phyloP scores from a whole-genome alignment of 2,888 invertebrate species.

The Synergus itoensis region DNA sequence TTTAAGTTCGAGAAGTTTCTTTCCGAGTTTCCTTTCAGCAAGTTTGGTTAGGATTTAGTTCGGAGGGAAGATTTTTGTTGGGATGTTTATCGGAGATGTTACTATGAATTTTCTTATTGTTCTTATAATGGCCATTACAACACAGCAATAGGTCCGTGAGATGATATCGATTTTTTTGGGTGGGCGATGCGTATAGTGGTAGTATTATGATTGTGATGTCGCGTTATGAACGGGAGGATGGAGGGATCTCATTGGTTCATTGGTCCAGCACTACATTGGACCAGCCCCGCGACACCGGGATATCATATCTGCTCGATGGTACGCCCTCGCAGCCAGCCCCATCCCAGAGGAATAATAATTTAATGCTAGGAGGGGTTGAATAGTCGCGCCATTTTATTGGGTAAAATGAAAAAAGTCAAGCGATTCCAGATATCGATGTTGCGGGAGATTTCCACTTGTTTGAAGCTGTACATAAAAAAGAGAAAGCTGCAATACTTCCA shows the following conservation, averaged over 20 bases:
- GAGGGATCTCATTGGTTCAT: constrained; percentile 64
- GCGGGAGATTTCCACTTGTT: neutral
- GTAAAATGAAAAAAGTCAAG: constrained; percentile 48
- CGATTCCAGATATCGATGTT: neutral
- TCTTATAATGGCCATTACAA: constrained; percentile 43
- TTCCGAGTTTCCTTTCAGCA: neutral
- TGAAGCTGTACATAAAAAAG: constrained; percentile 41
- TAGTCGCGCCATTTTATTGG: constrained; percentile 56
- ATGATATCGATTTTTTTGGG: constrained; percentile 45
- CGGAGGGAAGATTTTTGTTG: neutral
- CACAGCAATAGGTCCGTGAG: constrained; percentile 46
- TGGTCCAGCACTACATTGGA: constrained; percentile 48
- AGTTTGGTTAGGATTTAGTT: neutral
- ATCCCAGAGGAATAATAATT: constrained; percentile 68
- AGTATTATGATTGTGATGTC: constrained; percentile 60
- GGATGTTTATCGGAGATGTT: neutral
- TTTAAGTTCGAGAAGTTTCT: neutral
- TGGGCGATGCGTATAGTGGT: constrained; percentile 47
- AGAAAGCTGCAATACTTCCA: neutral
- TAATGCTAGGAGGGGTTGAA: constrained; percentile 59
- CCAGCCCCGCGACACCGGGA: constrained; percentile 63
- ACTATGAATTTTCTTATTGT: constrained; percentile 12
- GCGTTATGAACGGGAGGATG: constrained; percentile 58
- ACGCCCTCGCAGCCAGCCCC: constrained; percentile 72
- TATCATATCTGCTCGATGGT: constrained; percentile 73